A percentile compares a stretch with the other conserved stretches of the same genome.
Conservation (phyloP, 2,797 vertebrate genomes). For the Acanthiza pusilla region DNA sequence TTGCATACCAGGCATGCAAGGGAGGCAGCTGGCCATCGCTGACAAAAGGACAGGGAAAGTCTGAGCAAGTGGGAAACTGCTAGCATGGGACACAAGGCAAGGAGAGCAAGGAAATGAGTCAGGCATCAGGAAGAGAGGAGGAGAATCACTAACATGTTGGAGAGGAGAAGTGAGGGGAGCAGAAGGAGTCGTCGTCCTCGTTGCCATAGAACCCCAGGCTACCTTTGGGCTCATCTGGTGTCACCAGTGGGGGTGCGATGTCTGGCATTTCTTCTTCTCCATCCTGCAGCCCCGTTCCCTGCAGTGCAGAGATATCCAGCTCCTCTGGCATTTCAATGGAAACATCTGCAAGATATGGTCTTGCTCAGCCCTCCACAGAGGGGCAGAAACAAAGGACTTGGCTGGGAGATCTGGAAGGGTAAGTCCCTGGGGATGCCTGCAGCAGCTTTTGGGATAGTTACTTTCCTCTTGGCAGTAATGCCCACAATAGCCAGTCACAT, state of each 20-base stretch:
- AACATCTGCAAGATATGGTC: slow-evolving; percentile 79
- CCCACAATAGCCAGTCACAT: not conserved
- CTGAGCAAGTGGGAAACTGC: slow-evolving; percentile 30
- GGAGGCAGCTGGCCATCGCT: slow-evolving; percentile 25
- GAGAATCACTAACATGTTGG: slow-evolving; percentile 97
- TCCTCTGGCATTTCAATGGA: slow-evolving; percentile 97
- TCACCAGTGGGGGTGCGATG: slow-evolving; percentile 96
- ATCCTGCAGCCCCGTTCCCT: slow-evolving; percentile 88
- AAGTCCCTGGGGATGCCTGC: not conserved
- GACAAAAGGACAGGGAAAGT: slow-evolving; percentile 58
- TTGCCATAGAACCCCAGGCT: slow-evolving; percentile 99
- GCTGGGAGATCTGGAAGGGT: not conserved
- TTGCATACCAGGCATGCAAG: slow-evolving; percentile 10
- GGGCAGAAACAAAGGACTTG: not conserved
- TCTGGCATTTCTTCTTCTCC: slow-evolving; percentile 98
- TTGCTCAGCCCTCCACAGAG: not conserved
- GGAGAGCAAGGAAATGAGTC: slow-evolving; percentile 26
- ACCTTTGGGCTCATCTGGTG: slow-evolving; percentile 99
- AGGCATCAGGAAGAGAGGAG: slow-evolving; percentile 71
- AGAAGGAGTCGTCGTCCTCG: slow-evolving; percentile 99
- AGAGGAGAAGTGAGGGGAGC: slow-evolving; percentile 94
- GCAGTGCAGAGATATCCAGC: slow-evolving; percentile 88
- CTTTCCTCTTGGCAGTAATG: not conserved
- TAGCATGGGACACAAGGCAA: slow-evolving; percentile 36
- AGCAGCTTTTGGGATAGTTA: not conserved